Evolutionary conservation across 2,888 invertebrate species (phyloP), one percentile per base, ranked within the genome.

Genomic region (Plusia festucae): DNA sequence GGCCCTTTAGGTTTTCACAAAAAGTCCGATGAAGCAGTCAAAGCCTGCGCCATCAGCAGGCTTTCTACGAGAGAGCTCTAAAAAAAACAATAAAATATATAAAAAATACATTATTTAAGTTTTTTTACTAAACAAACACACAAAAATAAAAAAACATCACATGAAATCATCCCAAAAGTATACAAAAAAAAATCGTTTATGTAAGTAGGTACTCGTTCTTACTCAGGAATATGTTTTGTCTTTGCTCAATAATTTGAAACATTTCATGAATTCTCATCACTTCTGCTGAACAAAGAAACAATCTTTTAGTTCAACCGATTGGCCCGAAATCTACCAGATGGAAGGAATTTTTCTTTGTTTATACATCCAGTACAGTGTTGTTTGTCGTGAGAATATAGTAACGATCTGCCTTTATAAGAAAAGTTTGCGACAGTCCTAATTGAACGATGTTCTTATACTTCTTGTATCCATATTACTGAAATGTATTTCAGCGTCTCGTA

Each of bases 231-330:
- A 62, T 63, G 22, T 63, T 63, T 64, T 52, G 53, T 53, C 56
- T 51, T 32, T 64, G 53, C 55, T 75, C 68, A 70, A 70, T 70
- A 60, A 64, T 73, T 70, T 73, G 53, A 76, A 81, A 61, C 59
- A 71, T 62, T 73, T 73, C 65, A 76, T 68, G 67, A 67, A 70
- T 67, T 63, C 62, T 67, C 65, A 70, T 73, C 65, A 64, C 68
- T 75, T 72, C 56, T 70, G 61, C 22, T 6, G 54, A 65, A 76
- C 68, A 71, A 73, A 68, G 69, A 74, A 81, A 76, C 76, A 83
- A 83, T 82, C 65, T 81, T 79, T 83, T 77, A 79, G 82, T 80
- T 52, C 69, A 60, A 81, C 57, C 73, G 79, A 82, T 83, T 83
- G 73, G 78, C 74, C 56, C 74, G 65, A 68, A 73, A 75, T 73